These are phyloP conservation scores for Vespertilio murinus DNA, from an alignment of 2,797 vertebrate species.

Conservation along the genomic window DNA sequence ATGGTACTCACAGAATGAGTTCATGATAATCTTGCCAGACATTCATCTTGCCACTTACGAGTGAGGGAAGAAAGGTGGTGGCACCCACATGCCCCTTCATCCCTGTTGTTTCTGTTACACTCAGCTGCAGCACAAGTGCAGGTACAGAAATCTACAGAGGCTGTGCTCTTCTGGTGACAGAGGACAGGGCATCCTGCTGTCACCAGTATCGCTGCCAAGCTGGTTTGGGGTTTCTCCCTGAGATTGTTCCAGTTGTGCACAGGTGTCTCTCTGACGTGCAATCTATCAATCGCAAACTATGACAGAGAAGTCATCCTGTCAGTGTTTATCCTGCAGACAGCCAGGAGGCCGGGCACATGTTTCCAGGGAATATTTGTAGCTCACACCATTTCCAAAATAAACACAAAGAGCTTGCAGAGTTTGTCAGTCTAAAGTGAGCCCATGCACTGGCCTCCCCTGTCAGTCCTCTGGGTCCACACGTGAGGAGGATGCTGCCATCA, in stretches of 20 bases:
- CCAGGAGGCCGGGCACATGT: not conserved
- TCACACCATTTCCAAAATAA: constrained; percentile 13
- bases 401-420: not conserved
- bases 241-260: not conserved
- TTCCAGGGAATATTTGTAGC: constrained; percentile 20
- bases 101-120: not conserved
- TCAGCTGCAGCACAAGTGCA: not conserved
- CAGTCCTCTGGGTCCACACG: not conserved
- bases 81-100: not conserved
- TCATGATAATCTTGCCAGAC: not conserved
- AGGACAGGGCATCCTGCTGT: not conserved
- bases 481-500: not conserved
- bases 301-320: not conserved
- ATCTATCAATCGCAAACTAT: not conserved
- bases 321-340: not conserved
- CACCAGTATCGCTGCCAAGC: not conserved
- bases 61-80: not conserved
- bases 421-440: not conserved
- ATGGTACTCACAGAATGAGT: not conserved
- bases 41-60: not conserved
- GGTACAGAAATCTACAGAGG: not conserved
- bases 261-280: not conserved
- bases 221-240: not conserved
- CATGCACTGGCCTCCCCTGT: not conserved
- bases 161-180: not conserved